phyloP scores from a whole-genome alignment of 2,888 invertebrate genomes.

The Gisinianus flammeolus region DNA sequence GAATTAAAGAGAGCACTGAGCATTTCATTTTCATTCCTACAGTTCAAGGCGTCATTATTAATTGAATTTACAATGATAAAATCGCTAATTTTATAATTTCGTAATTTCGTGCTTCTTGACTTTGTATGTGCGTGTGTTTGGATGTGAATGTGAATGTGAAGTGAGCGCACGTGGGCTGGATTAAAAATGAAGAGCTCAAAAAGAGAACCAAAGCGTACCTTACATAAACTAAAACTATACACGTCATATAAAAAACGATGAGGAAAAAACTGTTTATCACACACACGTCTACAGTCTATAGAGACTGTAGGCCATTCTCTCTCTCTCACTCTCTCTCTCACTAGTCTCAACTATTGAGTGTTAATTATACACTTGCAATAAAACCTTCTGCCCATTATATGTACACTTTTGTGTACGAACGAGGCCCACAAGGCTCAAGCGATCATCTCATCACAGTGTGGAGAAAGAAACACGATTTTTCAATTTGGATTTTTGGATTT shows the following conservation, averaged over 20 bases:
- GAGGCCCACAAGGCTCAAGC: not conserved
- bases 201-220: not conserved
- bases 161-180: not conserved
- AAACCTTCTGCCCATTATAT: not conserved
- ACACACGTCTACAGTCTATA: not conserved
- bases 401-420: not conserved
- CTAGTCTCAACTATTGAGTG: slow-evolving; percentile 9
- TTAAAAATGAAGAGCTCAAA: slow-evolving; percentile 9
- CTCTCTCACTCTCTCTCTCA: not conserved
- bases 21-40: not conserved
- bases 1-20: not conserved
- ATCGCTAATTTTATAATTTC: too few species aligned
- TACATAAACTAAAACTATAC: not conserved
- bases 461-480: not conserved
- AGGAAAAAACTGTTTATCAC: too few species aligned
- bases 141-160: not conserved
- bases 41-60: not conserved
- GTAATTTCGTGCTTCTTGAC: slow-evolving; percentile 16
- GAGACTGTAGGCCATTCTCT: too few species aligned
- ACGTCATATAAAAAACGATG: too few species aligned
- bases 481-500: not conserved
- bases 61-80: slow-evolving; percentile 16
- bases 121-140: not conserved
- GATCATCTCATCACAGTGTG: not conserved
- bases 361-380: slow-evolving; percentile 10